Conservation (phyloP, 53 echinoderm and acorn worm genomes). For the Paracentrotus lividus region DNA sequence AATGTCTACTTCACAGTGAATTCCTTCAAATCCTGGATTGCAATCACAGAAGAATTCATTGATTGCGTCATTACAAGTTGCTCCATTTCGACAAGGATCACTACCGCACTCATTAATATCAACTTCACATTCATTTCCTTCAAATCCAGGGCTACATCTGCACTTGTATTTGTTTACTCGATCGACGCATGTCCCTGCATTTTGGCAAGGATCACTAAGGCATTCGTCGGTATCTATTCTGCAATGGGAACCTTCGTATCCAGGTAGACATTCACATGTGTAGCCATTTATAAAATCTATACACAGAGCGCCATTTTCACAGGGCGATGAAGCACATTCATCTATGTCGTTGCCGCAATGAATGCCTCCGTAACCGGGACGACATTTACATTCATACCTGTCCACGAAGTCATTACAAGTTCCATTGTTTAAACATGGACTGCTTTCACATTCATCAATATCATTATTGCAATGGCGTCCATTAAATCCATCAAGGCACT, state of each 20-base stretch:
- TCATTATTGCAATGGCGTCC: constrained; percentile 74
- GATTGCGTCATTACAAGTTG: constrained; percentile 64
- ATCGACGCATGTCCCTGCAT: constrained; percentile 27
- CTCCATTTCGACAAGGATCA: constrained; percentile 25
- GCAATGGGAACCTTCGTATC: constrained; percentile 73
- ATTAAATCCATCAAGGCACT: constrained; percentile 67
- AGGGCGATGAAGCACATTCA: constrained; percentile 80
- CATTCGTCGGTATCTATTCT: constrained; percentile 74
- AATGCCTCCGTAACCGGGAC: constrained; percentile 76
- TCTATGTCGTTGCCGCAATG: constrained; percentile 78
- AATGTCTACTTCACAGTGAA: constrained; percentile 73
- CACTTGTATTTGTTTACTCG: constrained; percentile 36
- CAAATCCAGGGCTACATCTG: constrained; percentile 11
- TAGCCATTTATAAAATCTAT: constrained; percentile 67
- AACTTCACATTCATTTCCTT: constrained; percentile 50
- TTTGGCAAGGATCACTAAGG: constrained; percentile 47
- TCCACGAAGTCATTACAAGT: constrained; percentile 74
- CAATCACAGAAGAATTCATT: constrained; percentile 72
- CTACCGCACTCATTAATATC: constrained; percentile 43
- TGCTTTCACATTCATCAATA: constrained; percentile 81
- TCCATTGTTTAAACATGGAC: constrained; percentile 84
- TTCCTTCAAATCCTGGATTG: constrained; percentile 62
- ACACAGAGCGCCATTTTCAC: constrained; percentile 80
- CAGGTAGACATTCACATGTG: constrained; percentile 73
- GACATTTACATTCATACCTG: constrained; percentile 77